Conservation (phyloP, 2,888 invertebrate species). For the Brassicogethes aeneus region DNA sequence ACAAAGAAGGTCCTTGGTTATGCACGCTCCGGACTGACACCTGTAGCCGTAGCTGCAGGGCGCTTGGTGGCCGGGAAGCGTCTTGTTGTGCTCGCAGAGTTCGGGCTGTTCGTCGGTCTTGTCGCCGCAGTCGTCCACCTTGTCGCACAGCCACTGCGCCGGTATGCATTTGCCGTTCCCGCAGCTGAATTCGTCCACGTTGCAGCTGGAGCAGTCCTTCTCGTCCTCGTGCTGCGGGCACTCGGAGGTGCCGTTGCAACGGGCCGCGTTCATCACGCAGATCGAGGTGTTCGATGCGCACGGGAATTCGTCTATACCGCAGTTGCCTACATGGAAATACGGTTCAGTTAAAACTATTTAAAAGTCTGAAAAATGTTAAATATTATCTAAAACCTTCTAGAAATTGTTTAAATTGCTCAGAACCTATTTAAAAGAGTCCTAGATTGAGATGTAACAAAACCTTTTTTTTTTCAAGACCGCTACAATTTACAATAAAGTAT, state of each 20-base stretch:
- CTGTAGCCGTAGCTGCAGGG: neutral
- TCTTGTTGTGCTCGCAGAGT: slow-evolving; percentile 12
- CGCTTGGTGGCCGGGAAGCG: neutral
- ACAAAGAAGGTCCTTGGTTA: slow-evolving; percentile 55
- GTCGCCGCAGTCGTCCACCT: slow-evolving; percentile 58
- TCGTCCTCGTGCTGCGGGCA: slow-evolving; percentile 71
- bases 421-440: too few relatives aligned
- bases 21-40: slow-evolving; percentile 56
- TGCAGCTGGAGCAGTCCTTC: slow-evolving; percentile 39
- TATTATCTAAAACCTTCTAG: too few relatives aligned
- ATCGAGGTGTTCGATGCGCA: slow-evolving; percentile 44
- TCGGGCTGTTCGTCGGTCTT: slow-evolving; percentile 54
- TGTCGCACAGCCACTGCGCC: slow-evolving; percentile 50
- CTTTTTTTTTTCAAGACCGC: too few relatives aligned
- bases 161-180: slow-evolving; percentile 52
- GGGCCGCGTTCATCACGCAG: slow-evolving; percentile 45
- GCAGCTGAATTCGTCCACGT: slow-evolving; percentile 46
- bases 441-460: too few relatives aligned
- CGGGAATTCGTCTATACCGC: slow-evolving; percentile 41
- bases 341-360: too few relatives aligned
- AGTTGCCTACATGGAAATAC: too few relatives aligned
- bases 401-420: too few relatives aligned
- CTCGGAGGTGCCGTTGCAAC: slow-evolving; percentile 51
- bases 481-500: too few relatives aligned
- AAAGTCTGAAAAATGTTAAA: too few relatives aligned